A percentile compares a stretch with the other conserved stretches of the same genome.
phyloP scores from a whole-genome alignment of 2,797 vertebrate species.

The Eidolon dupreanum region DNA sequence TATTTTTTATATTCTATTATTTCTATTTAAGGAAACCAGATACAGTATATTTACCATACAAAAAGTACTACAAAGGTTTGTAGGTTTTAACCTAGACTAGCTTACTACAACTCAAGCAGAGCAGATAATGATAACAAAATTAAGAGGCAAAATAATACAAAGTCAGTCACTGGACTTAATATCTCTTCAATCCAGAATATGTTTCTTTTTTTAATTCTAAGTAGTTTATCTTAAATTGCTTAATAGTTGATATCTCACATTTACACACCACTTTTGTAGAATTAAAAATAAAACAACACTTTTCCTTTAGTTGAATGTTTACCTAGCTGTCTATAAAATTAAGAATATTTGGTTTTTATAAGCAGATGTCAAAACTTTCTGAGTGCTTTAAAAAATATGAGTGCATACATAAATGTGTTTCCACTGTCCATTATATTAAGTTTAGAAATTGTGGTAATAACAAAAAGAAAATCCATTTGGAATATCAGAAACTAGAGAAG shows the following conservation, averaged over 20 bases:
- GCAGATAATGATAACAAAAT: neutral
- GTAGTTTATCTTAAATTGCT: neutral
- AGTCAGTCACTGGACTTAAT: neutral
- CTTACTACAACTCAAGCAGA: neutral
- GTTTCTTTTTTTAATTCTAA: neutral
- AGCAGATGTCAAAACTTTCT: neutral
- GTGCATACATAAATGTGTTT: neutral
- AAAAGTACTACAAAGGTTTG: neutral
- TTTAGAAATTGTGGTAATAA: neutral
- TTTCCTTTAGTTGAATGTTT: neutral
- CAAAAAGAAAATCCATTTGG: neutral
- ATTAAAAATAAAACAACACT: neutral
- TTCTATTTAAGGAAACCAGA: neutral
- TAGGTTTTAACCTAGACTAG: neutral
- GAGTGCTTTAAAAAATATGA: neutral
- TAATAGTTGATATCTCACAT: neutral
- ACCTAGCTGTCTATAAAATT: neutral
- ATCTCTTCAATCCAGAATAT: neutral
- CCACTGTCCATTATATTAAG: neutral
- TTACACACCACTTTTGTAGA: neutral
- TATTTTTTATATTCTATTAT: neutral
- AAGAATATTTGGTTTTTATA: neutral
- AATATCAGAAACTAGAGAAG: neutral
- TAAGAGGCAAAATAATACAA: neutral
- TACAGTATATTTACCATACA: neutral